Base-by-base conservation (phyloP, 2,888 invertebrate genomes). In the Acanthoscelides obtectus region DNA sequence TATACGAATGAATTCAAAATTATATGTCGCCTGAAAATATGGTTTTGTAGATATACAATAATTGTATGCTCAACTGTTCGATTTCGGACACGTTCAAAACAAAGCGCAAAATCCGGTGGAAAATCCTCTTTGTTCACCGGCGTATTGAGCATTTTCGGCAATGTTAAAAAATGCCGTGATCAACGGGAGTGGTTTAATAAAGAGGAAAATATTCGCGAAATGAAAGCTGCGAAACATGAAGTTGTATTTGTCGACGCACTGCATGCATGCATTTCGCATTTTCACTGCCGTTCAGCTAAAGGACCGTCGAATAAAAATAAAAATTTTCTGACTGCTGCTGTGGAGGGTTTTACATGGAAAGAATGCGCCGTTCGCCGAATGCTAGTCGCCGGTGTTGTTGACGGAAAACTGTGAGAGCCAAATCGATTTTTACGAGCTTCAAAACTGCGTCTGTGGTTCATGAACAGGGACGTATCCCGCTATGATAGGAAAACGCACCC, bases 371-470 rank as follows among this genome's bases (percentile, higher is more conserved):
- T 12, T 1, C 45, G 8, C 1, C 45, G 45, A 12, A 4, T 17
- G 45, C 45, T 12, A 12, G 45, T 45, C 45, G 45, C 45, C 45
- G 45, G 45, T 45, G 45, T 45, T 71, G 71, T 66, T 76, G 77
- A 77, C 78, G 75, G 74, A 75, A 83, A 83, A 83, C 83, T 83
- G 84, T 25, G 45, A 45, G 45, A 84, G 84, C 83, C 82, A 83
- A 85, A 72, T 86, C 86, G 86, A 86, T 86, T 86, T 86, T 86
- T 86, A 86, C 86, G 85, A 85, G 86, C 84, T 84, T 84, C 83
- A 70, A 70, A 64, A 72, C 66, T 72, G 72, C 70, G 72, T 72
- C 70, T 72, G 69, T 68, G 69, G 72, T 70, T 70, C 69, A 66
- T 69, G 69, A 64, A 70, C 72, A 72, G 72, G 69, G 70, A 68